Base-by-base conservation (phyloP, 2,888 invertebrate species). In the Chrysopilus asiliformis region DNA sequence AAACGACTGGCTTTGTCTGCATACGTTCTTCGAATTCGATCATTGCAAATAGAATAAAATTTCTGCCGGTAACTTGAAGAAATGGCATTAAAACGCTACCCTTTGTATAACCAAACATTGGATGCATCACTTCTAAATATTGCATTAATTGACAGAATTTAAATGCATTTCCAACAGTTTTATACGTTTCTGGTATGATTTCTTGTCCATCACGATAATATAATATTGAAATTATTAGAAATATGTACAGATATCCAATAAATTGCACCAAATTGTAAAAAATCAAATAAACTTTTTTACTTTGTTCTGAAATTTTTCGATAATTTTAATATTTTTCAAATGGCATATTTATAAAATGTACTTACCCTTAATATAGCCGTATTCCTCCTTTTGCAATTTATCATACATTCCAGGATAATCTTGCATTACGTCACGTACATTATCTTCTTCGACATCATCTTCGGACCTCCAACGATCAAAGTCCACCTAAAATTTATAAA, bases 261-360 rank as follows among this genome's bases (percentile, higher is more conserved):
- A 84, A 85, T 72, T 91, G 91, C 57, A 81, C 81, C 46, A 91
- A 64, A 60, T 93, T 94, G 68, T 93, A 94, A 36, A 89, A 64
- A 31, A 84, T 71, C 42, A 94, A 65, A 60, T 93, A 94, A 0
- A 85, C 82, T 51, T 81, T 84, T 53, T 78, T 80, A 28, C 78
- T 66, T 55, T 79, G 81, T 58, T 80, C 85, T 84, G 68, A 7
- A 68, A 67, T 43, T 44, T 37, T 22, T 22, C 22, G 10, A 22
- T 8, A 22, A 8, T 22, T 22, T 22, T 8, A 22, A 22, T 8
- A 22, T 8, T 22, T 22, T 8, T 22, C 22, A 22, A 22, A 22
- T 22, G 22, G 10, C 10, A n/a, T 17, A 18, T n/a, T 30, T 15
- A 9, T 8, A 10, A 26, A 26, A 12, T 8, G 26, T 17, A 18